phyloP scores from a whole-genome alignment of 2,888 invertebrate genomes.

The Pyrgus malvae region DNA sequence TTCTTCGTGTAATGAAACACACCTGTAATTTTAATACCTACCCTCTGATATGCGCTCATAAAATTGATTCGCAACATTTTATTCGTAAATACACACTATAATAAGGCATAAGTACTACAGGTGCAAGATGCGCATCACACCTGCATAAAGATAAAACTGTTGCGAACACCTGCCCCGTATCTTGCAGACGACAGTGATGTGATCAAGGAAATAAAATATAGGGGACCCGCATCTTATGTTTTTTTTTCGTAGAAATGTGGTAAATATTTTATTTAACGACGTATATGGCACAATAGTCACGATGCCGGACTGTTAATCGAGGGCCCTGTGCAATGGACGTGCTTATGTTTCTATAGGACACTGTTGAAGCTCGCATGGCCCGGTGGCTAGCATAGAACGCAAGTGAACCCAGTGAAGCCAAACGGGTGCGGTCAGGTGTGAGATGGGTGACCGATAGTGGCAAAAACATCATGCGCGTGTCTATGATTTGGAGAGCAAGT shows the following conservation, averaged over 20 bases:
- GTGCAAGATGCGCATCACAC: neutral
- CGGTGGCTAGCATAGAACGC: too few relatives aligned
- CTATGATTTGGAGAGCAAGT: too few relatives aligned
- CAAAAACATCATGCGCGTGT: too few relatives aligned
- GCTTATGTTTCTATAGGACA: too few relatives aligned
- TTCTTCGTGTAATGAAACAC: neutral
- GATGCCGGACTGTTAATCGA: too few relatives aligned
- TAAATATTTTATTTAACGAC: too few relatives aligned
- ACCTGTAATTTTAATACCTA: neutral
- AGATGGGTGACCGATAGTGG: too few relatives aligned
- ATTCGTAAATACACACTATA: neutral
- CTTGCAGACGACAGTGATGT: neutral
- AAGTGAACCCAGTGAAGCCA: too few relatives aligned
- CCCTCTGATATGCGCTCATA: neutral
- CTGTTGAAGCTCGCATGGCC: too few relatives aligned
- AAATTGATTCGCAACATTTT: neutral
- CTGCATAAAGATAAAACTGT: neutral
- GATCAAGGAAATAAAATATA: neutral
- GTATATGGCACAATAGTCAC: too few relatives aligned
- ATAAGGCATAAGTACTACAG: neutral
- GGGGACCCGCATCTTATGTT: conserved; percentile 1
- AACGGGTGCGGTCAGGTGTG: too few relatives aligned
- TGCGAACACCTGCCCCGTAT: neutral
- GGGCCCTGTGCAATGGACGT: too few relatives aligned
- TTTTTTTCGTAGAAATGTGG: neutral